Conservation (phyloP, 1,140 invertebrate species). For the Megalonaias nervosa region DNA sequence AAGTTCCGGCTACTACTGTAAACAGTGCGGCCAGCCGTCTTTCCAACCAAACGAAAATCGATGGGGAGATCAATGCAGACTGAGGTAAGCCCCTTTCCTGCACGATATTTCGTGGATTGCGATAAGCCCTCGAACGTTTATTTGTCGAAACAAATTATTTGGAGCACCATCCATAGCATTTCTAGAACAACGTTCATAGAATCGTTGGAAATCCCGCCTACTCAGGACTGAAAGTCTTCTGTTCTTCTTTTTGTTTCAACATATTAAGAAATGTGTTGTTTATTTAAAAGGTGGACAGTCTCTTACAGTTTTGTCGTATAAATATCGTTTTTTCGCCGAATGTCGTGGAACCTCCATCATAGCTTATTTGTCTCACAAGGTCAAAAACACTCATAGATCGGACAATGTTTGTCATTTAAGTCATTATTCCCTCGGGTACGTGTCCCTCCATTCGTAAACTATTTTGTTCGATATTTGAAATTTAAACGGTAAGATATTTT, state of each 20-base stretch:
- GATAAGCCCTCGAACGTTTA: background rate
- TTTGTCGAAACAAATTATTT: background rate
- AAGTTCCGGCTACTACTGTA: conserved; percentile 27
- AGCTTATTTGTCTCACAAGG: background rate
- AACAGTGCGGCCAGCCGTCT: conserved; percentile 32
- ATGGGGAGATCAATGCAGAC: conserved; percentile 37
- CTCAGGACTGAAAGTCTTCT: background rate
- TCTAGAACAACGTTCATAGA: background rate
- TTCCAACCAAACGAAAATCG: conserved; percentile 39
- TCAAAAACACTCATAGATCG: too few species aligned
- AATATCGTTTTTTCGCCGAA: background rate
- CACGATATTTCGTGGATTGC: background rate
- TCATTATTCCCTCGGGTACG: too few species aligned
- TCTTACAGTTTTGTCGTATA: background rate
- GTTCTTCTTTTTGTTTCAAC: background rate
- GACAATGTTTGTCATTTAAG: too few species aligned
- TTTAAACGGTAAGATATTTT: too few species aligned
- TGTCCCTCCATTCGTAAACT: too few species aligned
- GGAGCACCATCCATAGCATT: background rate
- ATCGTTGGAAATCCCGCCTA: background rate
- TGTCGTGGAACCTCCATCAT: background rate
- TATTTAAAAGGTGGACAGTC: too few species aligned
- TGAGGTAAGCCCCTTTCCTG: conserved; percentile 18
- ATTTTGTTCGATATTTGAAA: too few species aligned
- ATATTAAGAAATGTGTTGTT: conserved; percentile 7